phyloP scores from a whole-genome alignment of 1,140 invertebrate species.

The Pomacea maculata region DNA sequence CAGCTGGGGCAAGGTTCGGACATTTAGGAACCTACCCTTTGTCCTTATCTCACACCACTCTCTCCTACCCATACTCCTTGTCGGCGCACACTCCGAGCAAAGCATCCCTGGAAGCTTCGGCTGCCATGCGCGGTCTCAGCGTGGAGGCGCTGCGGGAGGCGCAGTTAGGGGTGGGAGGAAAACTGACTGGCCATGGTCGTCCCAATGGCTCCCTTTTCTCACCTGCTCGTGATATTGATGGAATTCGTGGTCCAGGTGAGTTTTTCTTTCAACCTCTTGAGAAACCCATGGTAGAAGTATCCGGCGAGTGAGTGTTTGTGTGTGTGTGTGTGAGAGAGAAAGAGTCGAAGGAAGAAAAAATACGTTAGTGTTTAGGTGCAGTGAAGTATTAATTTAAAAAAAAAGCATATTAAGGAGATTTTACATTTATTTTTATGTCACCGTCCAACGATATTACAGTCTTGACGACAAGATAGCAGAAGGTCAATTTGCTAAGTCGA shows the following conservation, averaged over 20 bases:
- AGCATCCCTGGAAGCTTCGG: slow-evolving; percentile 30
- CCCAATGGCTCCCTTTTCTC: slow-evolving; percentile 37
- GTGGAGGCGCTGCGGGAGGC: slow-evolving; percentile 24
- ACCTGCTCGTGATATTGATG: slow-evolving; percentile 42
- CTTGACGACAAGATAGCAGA: too few species aligned
- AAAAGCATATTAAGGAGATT: too few species aligned
- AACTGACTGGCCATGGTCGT: slow-evolving; percentile 9
- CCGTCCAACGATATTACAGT: too few species aligned
- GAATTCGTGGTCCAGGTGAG: slow-evolving; percentile 33
- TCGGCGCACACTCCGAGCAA: slow-evolving; percentile 41
- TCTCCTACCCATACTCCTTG: slow-evolving; percentile 53
- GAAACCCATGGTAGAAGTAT: too few species aligned
- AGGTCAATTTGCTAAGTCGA: too few species aligned
- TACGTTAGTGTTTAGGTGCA: too few species aligned
- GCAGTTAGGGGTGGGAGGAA: slow-evolving; percentile 5
- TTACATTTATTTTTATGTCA: too few species aligned
- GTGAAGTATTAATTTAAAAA: too few species aligned
- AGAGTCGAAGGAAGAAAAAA: too few species aligned
- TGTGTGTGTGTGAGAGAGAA: too few species aligned
- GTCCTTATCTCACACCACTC: slow-evolving; percentile 46
- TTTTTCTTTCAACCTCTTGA: neutral
- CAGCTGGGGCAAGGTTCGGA: slow-evolving; percentile 34
- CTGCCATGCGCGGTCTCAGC: slow-evolving; percentile 27
- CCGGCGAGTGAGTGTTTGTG: too few species aligned
- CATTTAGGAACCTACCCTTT: slow-evolving; percentile 38